These are phyloP conservation scores for Apis dorsata DNA, from an alignment of 1,140 invertebrate species.

Conservation along the genomic window DNA sequence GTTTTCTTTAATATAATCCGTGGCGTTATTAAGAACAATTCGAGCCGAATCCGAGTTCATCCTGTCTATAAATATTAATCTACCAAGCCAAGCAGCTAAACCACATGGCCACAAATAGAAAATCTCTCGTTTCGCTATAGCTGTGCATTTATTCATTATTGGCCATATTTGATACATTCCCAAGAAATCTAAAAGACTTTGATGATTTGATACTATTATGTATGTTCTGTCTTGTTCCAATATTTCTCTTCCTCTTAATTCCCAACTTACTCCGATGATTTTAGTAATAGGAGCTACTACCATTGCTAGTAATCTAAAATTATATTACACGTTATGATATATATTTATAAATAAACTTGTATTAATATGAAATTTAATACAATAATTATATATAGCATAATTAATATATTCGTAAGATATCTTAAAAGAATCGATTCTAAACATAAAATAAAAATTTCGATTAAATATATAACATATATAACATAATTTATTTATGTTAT, in stretches of 20 bases:
- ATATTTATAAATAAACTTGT: background rate
- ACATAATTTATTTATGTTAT: too few relatives aligned
- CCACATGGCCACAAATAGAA: conserved; percentile 96
- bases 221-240: conserved; percentile 88
- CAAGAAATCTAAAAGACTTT: conserved; percentile 91
- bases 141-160: conserved; percentile 90
- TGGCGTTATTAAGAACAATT: conserved; percentile 88
- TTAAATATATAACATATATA: too few relatives aligned
- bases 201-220: conserved; percentile 93
- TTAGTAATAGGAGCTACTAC: conserved; percentile 85
- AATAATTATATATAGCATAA: background rate
- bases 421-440: background rate
- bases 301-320: conserved; percentile 86
- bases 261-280: conserved; percentile 89
- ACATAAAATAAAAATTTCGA: too few relatives aligned
- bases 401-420: background rate
- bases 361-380: background rate
- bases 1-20: conserved; percentile 86
- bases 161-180: conserved; percentile 94
- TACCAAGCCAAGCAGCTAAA: conserved; percentile 91
- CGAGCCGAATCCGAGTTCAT: conserved; percentile 90
- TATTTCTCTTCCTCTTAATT: conserved; percentile 87
- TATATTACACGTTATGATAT: conserved; percentile 9
- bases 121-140: conserved; percentile 93
- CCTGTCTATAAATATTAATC: conserved; percentile 94